Percentiles rank a stretch among this genome's conserved stretches.
Evolutionary conservation across 2,113 vertebrate species (phyloP).

Genomic region (Otolemur garnettii): DNA sequence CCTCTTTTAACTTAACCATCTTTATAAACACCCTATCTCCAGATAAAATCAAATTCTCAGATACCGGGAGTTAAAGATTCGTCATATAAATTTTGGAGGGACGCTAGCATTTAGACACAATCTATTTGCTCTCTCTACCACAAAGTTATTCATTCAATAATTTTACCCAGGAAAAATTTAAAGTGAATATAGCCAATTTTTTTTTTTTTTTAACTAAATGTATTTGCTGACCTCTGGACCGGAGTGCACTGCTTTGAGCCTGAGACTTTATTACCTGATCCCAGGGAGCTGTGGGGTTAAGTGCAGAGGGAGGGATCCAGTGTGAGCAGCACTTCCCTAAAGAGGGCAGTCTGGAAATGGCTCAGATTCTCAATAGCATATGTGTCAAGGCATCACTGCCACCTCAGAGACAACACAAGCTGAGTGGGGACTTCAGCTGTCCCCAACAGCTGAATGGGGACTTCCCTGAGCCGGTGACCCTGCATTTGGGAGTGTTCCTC

Average conservation of each 20-base stretch:
- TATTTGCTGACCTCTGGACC: background rate
- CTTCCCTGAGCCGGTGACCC: background rate
- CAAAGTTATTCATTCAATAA: background rate
- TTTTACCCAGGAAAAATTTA: slow-evolving; percentile 42
- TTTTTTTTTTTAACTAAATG: background rate
- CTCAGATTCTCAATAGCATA: background rate
- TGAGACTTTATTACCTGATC: background rate
- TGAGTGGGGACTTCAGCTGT: background rate
- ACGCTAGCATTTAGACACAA: background rate
- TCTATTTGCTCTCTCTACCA: background rate
- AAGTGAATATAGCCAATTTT: background rate
- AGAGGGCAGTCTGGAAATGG: background rate
- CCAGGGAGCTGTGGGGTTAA: background rate
- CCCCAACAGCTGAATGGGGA: background rate
- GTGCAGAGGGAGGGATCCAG: background rate
- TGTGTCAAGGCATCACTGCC: background rate
- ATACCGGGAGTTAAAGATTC: background rate
- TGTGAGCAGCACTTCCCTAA: background rate
- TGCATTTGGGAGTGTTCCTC: background rate
- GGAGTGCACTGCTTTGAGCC: background rate
- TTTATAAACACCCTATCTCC: background rate
- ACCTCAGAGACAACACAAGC: background rate
- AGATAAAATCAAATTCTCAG: background rate
- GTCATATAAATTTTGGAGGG: background rate
- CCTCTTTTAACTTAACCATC: background rate